Evolutionary conservation across 2,797 vertebrate species (phyloP).

Genomic region (Phalloptychus januarius): DNA sequence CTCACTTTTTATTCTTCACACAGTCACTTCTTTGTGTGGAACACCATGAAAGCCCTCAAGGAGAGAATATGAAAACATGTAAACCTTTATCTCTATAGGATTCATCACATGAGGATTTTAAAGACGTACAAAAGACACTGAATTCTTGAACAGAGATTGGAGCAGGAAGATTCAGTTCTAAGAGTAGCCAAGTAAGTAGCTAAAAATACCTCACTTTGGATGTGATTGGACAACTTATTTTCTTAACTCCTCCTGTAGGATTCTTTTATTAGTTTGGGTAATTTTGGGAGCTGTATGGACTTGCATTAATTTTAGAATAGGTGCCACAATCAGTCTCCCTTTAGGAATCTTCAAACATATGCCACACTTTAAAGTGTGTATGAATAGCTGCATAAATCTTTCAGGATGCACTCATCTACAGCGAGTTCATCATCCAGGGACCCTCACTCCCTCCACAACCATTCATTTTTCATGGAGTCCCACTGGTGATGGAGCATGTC

Average conservation of each 20-base stretch:
- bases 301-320: conserved; percentile 61
- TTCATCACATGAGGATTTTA: conserved; percentile 8
- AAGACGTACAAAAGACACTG: conserved; percentile 15
- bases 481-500: conserved; percentile 49
- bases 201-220: conserved; percentile 15
- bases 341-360: conserved; percentile 62
- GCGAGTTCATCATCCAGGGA: conserved; percentile 70
- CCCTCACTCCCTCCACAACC: conserved; percentile 48
- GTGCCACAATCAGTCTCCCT: conserved; percentile 59
- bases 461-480: conserved; percentile 72
- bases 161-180: background rate
- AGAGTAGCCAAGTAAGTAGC: conserved; percentile 6
- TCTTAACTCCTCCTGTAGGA: background rate
- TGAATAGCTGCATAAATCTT: conserved; percentile 73
- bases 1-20: conserved; percentile 20
- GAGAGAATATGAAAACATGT: conserved; percentile 4
- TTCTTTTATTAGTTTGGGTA: conserved; percentile 23
- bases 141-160: background rate
- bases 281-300: conserved; percentile 32
- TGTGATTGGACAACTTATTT: conserved; percentile 5
- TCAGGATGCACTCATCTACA: conserved; percentile 71
- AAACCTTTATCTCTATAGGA: conserved; percentile 13
- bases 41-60: conserved; percentile 12
- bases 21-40: conserved; percentile 12
- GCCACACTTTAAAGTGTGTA: conserved; percentile 67